Evolutionary conservation across 2,888 invertebrate genomes (phyloP), one percentile per base, ranked within the genome.

Genomic region (Chaetogeoica ovagalla): DNA sequence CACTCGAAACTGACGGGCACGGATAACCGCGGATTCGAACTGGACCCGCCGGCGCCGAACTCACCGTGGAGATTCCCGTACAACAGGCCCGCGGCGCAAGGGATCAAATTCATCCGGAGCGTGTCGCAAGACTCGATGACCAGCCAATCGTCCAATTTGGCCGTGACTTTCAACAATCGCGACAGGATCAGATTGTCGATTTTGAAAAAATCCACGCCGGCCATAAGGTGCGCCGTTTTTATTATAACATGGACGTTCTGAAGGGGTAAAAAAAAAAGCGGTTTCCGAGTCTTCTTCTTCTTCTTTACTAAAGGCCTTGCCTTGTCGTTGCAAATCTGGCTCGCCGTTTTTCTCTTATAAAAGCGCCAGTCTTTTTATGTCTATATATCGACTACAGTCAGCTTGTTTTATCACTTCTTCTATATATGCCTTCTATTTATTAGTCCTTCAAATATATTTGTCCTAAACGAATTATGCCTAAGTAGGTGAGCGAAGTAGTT

Each of bases 51-150:
- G 0, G 88, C 87, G 3, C 91, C 92, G 0, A 93, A 93, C 86
- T 91, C 92, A 52, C 91, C 92, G 0, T 93, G 93, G 93, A 89
- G 91, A 84, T 92, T 92, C 86, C 91, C 92, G 0, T 88, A 89
- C 82, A 86, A 88, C 19, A 85, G 88, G 83, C 85, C 86, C 86
- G 88, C 85, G 70, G 83, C 83, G 15, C 84, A 87, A 86, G 83
- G 87, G 8, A 74, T 83, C 13, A 84, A 84, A 13, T 85, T 85
- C 83, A 83, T 84, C 59, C 83, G 85, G 13, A 84, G 82, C 23
- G 73, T 83, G 60, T 84, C 84, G 30, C 85, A 85, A 81, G 85
- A 85, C 81, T 85, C 85, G 9, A 84, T 84, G 1, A 84, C 84
- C 21, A 85, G 85, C 60, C 77, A 79, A 8, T 83, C 83, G 39